Conservation (phyloP, 2,113 vertebrate species). For the Octodon degus region DNA sequence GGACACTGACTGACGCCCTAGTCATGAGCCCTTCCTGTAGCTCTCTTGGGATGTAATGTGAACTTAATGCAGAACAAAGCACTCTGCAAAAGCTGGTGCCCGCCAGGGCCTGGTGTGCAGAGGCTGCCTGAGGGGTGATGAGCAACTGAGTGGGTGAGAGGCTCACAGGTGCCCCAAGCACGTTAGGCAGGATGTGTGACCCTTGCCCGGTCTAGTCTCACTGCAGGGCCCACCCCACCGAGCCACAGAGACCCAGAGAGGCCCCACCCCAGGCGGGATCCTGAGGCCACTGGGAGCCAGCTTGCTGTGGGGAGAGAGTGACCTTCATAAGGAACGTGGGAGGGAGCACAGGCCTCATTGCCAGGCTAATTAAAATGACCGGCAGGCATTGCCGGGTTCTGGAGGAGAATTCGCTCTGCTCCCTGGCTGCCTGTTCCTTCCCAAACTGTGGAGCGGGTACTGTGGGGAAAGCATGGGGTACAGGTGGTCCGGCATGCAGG, state of each 20-base stretch:
- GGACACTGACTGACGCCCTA: background rate
- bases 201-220: fast-evolving
- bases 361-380: background rate
- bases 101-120: fast-evolving
- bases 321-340: background rate
- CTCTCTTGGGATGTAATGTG: background rate
- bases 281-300: fast-evolving
- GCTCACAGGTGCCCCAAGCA: fast-evolving
- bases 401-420: fast-evolving
- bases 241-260: fast-evolving
- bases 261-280: too few relatives aligned
- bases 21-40: fast-evolving
- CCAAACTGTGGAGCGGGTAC: background rate
- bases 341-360: background rate
- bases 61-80: background rate
- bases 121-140: background rate
- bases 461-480: fast-evolving
- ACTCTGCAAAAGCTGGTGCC: fast-evolving
- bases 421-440: fast-evolving
- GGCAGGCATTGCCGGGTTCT: background rate
- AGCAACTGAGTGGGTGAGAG: fast-evolving
- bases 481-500: background rate
- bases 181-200: fast-evolving
- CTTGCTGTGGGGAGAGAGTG: background rate
- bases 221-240: fast-evolving